These are phyloP conservation scores for Drosophila bunnanda DNA, from an alignment of 2,888 invertebrate genomes.

Conservation along the genomic window DNA sequence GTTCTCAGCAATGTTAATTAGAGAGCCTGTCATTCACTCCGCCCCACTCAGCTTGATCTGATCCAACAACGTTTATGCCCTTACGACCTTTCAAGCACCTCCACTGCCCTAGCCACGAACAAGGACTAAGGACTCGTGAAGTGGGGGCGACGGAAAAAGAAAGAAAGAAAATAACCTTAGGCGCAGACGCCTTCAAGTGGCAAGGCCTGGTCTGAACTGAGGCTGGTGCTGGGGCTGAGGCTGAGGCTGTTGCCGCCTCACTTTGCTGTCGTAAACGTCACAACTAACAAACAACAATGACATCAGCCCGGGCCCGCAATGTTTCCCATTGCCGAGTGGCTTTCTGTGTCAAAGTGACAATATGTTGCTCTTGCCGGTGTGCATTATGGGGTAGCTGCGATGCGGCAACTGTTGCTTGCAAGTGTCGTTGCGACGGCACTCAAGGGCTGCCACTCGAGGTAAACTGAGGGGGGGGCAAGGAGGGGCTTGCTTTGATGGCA, in stretches of 20 bases:
- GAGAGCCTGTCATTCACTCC: neutral
- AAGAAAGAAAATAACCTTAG: conserved; percentile 58
- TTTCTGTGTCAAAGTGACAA: conserved; percentile 82
- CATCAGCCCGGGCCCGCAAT: conserved; percentile 56
- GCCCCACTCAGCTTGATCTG: conserved; percentile 9
- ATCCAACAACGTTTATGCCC: conserved; percentile 19
- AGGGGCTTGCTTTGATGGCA: conserved; percentile 49
- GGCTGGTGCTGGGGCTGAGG: conserved; percentile 3
- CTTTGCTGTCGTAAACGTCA: conserved; percentile 76
- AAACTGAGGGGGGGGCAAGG: conserved; percentile 15
- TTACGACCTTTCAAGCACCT: conserved; percentile 33
- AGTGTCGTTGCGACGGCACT: conserved; percentile 32
- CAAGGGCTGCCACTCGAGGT: conserved; percentile 52
- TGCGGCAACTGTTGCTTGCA: conserved; percentile 60
- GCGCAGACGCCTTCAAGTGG: conserved; percentile 78
- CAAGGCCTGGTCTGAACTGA: conserved; percentile 59
- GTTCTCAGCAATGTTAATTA: conserved; percentile 6
- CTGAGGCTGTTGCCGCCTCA: conserved; percentile 61
- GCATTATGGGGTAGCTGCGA: conserved; percentile 40
- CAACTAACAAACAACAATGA: conserved; percentile 57
- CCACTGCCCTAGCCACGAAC: conserved; percentile 51
- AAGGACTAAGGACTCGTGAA: conserved; percentile 41
- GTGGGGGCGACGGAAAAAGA: conserved; percentile 36
- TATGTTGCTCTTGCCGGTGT: conserved; percentile 67
- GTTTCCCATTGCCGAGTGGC: conserved; percentile 64